phyloP scores from a whole-genome alignment of 1,140 invertebrate species.

The Anoplophora glabripennis region DNA sequence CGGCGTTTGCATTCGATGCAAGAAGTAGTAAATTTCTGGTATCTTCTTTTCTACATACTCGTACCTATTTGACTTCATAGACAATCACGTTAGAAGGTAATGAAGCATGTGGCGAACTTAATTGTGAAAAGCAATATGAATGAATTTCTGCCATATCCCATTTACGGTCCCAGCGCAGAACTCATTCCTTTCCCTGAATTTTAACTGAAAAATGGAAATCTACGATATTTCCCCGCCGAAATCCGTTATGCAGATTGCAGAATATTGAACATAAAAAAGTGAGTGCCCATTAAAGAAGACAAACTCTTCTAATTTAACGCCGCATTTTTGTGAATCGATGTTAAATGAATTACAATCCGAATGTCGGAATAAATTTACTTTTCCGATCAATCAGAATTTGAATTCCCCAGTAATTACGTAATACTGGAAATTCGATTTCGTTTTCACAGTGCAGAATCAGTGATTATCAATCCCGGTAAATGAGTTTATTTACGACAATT shows the following conservation, averaged over 20 bases:
- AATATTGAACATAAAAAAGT: not conserved
- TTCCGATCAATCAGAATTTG: conserved; percentile 32
- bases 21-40: no score
- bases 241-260: not conserved
- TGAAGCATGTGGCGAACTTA: no score
- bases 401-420: conserved; percentile 29
- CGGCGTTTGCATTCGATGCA: no score
- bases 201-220: no score
- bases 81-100: no score
- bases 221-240: no score
- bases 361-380: conserved; percentile 31
- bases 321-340: conserved; percentile 22
- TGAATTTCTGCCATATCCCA: no score
- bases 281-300: conserved; percentile 1
- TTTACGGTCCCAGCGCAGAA: no score
- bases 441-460: conserved; percentile 6
- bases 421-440: conserved; percentile 27
- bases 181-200: no score
- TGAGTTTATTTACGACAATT: not conserved
- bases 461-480: conserved; percentile 1
- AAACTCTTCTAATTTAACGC: conserved; percentile 2
- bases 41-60: no score
- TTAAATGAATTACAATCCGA: conserved; percentile 29
- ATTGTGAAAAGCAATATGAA: no score
- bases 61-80: no score